Percentiles rank a stretch among this genome's conserved stretches.
These are phyloP conservation scores for Casuarius casuarius DNA, from an alignment of 2,113 vertebrate genomes.

Conservation along the genomic window DNA sequence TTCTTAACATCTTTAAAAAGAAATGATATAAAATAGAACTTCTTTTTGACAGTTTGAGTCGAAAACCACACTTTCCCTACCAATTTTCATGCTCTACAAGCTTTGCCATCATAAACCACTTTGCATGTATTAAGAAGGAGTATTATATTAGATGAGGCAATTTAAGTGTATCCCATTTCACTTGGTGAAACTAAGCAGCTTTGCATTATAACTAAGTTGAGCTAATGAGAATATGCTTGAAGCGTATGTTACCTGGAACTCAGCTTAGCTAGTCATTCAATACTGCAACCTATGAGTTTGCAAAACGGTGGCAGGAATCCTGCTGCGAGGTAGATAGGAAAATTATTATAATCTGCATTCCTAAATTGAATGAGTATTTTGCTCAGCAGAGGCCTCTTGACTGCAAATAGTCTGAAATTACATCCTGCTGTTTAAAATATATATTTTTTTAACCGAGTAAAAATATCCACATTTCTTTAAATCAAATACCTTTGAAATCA, in stretches of 20 bases:
- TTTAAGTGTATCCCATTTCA: conserved; percentile 66
- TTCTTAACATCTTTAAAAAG: conserved; percentile 25
- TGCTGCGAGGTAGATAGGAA: conserved; percentile 76
- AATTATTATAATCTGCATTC: conserved; percentile 80
- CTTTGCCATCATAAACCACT: conserved; percentile 68
- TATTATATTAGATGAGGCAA: conserved; percentile 64
- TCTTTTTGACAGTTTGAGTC: conserved; percentile 50
- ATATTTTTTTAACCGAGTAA: not conserved
- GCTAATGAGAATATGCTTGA: conserved; percentile 57
- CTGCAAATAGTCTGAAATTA: conserved; percentile 77
- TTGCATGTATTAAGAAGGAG: conserved; percentile 68
- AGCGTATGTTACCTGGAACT: conserved; percentile 55
- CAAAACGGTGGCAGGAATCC: conserved; percentile 68
- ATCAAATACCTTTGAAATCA: conserved; percentile 36
- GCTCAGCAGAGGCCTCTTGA: conserved; percentile 79
- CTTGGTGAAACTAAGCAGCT: conserved; percentile 63
- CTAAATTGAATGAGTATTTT: conserved; percentile 77
- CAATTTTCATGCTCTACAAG: conserved; percentile 62
- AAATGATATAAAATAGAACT: not conserved
- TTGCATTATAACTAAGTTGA: conserved; percentile 68
- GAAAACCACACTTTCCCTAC: conserved; percentile 34
- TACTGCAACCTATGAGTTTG: conserved; percentile 60
- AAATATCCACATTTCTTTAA: conserved; percentile 45
- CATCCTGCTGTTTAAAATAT: conserved; percentile 72
- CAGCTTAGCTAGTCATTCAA: conserved; percentile 66